Conservation (phyloP, 2,888 invertebrate species). For the Yponomeuta cagnagella region DNA sequence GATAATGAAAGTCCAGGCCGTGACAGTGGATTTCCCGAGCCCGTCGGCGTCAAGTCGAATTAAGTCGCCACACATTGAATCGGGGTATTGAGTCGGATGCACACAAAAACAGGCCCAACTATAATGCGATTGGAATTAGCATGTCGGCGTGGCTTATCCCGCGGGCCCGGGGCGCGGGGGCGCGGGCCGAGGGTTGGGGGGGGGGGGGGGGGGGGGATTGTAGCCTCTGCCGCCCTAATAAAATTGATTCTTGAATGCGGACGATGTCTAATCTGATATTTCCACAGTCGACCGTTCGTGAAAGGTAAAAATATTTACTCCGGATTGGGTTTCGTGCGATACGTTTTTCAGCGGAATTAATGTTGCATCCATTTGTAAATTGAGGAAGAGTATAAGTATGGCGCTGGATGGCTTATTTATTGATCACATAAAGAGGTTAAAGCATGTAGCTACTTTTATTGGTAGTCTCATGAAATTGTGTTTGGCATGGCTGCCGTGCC, state of each 20-base stretch:
- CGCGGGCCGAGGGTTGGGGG: background rate
- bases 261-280: constrained; percentile 7
- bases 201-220: background rate
- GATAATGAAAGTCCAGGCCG: background rate
- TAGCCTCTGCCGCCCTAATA: background rate
- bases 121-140: constrained; percentile 15
- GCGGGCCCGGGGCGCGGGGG: constrained; percentile 2
- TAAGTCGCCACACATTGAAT: background rate
- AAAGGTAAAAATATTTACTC: background rate
- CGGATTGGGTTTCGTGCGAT: background rate
- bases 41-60: background rate
- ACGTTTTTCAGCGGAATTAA: background rate
- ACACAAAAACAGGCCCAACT: constrained; percentile 14
- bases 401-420: too few relatives aligned
- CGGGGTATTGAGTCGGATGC: constrained; percentile 8
- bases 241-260: constrained; percentile 10
- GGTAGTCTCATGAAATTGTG: too few relatives aligned
- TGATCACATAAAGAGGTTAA: too few relatives aligned
- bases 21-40: background rate
- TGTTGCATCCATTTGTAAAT: background rate
- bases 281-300: background rate
- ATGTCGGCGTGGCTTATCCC: background rate
- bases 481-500: background rate
- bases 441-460: too few relatives aligned
- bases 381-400: too few relatives aligned